Base-by-base conservation (phyloP, 2,113 vertebrate genomes). In the Semicossyphus pulcher region DNA sequence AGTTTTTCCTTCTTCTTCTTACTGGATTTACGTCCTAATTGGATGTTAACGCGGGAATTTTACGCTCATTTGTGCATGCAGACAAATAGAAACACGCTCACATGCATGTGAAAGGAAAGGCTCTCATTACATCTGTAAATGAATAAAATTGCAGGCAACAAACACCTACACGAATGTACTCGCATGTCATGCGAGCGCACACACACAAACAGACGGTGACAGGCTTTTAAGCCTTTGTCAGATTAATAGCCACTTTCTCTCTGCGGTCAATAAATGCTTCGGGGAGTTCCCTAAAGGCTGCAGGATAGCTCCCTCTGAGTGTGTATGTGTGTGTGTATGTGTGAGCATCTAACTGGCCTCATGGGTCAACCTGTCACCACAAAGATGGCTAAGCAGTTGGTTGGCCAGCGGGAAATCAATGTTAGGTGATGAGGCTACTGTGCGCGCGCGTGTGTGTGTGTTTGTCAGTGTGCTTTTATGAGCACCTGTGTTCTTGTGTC, bases 321-420 rank as follows among this genome's bases (percentile, higher is more conserved):
- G 31, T 29, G 37, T 32, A 31, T 51, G 67, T 78, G 65, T 32
- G 45, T 49, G n/a, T 39, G 64, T 48, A 18, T 51, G 29, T 47
- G 54, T 6, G 70, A 31, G 74, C 44, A 62, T 80, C 78, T 89
- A 91, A 86, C 88, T 75, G 87, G 86, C 77, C 86, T 89, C 86
- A 80, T 86, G 89, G 89, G 89, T 91, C 80, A 87, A 87, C 81
- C 86, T 90, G 86, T 88, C 89, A 90, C 72, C 75, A 68, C 80
- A 79, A 76, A 80, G 82, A 87, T 85, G 70, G 80, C 83, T 86
- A 90, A 90, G 83, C 81, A 92, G 86, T 86, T 85, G 86, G 84
- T 75, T 80, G 77, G 74, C 80, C 84, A 80, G 87, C 56, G 72
- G 88, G 86, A 89, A 91, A 91, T 91, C 89, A 85, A 89, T 92